These are phyloP conservation scores for Lineus longissimus DNA, from an alignment of 1,140 invertebrate genomes.

Conservation along the genomic window DNA sequence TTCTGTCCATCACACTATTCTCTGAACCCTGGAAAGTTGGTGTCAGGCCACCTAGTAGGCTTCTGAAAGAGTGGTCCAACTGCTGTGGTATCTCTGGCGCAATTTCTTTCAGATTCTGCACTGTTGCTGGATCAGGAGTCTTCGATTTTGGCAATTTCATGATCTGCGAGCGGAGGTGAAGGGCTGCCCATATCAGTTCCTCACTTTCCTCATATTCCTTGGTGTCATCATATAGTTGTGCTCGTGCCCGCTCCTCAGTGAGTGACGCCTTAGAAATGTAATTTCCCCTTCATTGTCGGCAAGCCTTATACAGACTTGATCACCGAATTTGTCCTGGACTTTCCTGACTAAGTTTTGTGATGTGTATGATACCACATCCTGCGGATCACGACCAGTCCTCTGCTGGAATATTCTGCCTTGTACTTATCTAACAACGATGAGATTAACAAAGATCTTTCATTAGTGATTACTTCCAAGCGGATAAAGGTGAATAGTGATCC, in stretches of 20 bases:
- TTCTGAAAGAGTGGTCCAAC: conserved; percentile 9
- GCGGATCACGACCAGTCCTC: neutral
- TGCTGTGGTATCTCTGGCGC: conserved; percentile 11
- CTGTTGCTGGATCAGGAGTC: conserved; percentile 10
- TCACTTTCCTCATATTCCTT: neutral
- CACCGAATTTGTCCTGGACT: conserved; percentile 11
- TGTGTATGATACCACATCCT: conserved; percentile 9
- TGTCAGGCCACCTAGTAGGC: conserved; percentile 7
- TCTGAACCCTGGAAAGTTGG: neutral
- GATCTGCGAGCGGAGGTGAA: conserved; percentile 10
- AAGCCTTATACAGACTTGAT: neutral
- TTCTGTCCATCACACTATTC: conserved; percentile 8
- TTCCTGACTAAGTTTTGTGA: conserved; percentile 6
- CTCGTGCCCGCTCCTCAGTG: conserved; percentile 10
- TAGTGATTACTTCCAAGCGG: neutral
- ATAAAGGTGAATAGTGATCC: neutral
- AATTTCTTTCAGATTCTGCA: conserved; percentile 7
- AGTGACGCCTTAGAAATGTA: conserved; percentile 6
- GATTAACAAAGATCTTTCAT: conserved; percentile 1
- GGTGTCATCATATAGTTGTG: neutral
- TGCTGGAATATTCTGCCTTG: neutral
- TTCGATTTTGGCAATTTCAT: conserved; percentile 2
- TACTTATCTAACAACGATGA: conserved; percentile 2
- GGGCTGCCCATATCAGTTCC: conserved; percentile 2
- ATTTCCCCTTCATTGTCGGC: conserved; percentile 9